Percentiles rank a stretch among this genome's conserved stretches.
Evolutionary conservation across 2,113 vertebrate species (phyloP).

Genomic region (cattle (Bos taurus)): DNA sequence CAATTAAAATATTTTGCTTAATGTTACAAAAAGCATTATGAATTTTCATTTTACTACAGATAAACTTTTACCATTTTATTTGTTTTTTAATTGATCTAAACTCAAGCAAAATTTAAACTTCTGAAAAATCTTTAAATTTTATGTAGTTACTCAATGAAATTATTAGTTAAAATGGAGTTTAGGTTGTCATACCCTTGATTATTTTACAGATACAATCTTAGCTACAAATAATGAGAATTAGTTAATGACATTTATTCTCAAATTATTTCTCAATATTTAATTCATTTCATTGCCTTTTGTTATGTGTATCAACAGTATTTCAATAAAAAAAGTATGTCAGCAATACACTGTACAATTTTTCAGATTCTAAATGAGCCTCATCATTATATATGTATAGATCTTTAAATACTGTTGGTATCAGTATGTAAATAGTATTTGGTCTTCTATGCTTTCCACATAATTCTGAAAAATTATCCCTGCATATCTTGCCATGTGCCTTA

Average conservation of each 20-base stretch:
- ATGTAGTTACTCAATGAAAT: neutral
- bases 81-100: neutral
- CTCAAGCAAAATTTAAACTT: neutral
- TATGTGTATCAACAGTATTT: neutral
- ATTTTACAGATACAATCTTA: neutral
- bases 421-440: neutral
- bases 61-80: neutral
- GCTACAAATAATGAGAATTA: neutral
- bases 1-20: slow-evolving; percentile 22
- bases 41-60: neutral
- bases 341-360: neutral
- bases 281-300: neutral
- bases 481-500: neutral
- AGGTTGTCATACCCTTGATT: neutral
- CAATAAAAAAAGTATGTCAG: neutral
- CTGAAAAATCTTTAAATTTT: neutral
- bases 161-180: slow-evolving; percentile 15
- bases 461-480: neutral
- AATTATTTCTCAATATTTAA: neutral
- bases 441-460: neutral
- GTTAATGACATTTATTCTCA: neutral
- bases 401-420: neutral
- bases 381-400: neutral
- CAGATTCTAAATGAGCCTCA: neutral
- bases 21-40: neutral